Conservation (phyloP, 2,113 vertebrate genomes). For the Thryonomys swinderianus region DNA sequence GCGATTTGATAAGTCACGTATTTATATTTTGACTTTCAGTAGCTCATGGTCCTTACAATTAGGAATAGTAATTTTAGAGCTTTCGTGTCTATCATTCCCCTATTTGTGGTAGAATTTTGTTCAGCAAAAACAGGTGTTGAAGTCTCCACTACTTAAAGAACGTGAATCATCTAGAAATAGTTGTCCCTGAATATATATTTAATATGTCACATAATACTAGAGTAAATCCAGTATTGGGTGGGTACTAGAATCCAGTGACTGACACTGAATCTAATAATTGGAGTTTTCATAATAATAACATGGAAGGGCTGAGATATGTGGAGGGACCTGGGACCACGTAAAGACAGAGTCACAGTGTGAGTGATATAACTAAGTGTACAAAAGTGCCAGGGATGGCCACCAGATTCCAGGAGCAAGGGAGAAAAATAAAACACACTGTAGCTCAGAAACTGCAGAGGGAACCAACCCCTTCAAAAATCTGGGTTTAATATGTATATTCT, state of each 20-base stretch:
- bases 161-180: not conserved
- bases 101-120: not conserved
- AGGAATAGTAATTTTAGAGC: not conserved
- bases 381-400: not conserved
- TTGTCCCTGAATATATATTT: not conserved
- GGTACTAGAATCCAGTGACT: not conserved
- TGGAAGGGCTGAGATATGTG: not conserved
- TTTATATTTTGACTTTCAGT: not conserved
- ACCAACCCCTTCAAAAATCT: not conserved
- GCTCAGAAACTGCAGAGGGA: not conserved
- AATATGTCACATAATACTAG: not conserved
- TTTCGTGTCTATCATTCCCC: not conserved
- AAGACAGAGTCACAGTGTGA: not conserved
- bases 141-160: not conserved
- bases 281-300: not conserved
- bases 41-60: not conserved
- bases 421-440: not conserved
- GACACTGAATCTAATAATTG: not conserved
- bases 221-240: not conserved
- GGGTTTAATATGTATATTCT: not conserved
- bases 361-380: not conserved
- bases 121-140: not conserved
- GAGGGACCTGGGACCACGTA: accelerated
- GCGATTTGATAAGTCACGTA: not conserved
- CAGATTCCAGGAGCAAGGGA: not conserved